Conservation (phyloP, 2,797 vertebrate genomes). For the Etheostoma perlongum region DNA sequence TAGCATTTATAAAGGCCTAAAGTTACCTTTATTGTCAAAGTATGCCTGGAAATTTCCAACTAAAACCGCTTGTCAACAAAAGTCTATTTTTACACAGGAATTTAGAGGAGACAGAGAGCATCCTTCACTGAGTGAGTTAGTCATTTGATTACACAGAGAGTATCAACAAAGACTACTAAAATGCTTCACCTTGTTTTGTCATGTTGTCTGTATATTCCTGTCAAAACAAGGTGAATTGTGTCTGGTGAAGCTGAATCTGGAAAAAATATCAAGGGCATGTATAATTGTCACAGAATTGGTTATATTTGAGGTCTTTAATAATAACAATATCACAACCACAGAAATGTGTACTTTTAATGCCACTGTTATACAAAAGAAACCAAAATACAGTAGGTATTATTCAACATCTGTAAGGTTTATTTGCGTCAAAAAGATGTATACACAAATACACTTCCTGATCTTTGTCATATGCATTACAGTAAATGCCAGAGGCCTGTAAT, state of each 20-base stretch:
- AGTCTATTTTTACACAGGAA: not conserved
- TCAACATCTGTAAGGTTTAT: not conserved
- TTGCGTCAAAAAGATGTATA: not conserved
- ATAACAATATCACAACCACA: not conserved
- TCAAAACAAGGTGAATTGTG: not conserved
- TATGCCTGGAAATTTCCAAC: not conserved
- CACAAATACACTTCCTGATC: not conserved
- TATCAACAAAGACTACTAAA: not conserved
- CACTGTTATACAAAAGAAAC: not conserved
- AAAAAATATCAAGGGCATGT: not conserved
- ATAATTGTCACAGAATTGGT: not conserved
- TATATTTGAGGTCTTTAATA: not conserved
- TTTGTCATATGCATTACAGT: not conserved
- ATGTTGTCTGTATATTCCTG: not conserved
- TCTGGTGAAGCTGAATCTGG: not conserved
- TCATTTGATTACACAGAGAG: constrained; percentile 3
- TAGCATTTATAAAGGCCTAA: not conserved
- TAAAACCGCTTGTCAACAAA: constrained; percentile 4
- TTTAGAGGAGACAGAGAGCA: not conserved
- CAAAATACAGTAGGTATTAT: not conserved
- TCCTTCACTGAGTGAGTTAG: not conserved
- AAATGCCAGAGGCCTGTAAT: not conserved
- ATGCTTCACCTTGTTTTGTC: not conserved
- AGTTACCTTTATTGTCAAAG: not conserved
- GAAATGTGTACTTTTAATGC: not conserved